Evolutionary conservation across 2,888 invertebrate species (phyloP).

Genomic region (Synergus japonicus): DNA sequence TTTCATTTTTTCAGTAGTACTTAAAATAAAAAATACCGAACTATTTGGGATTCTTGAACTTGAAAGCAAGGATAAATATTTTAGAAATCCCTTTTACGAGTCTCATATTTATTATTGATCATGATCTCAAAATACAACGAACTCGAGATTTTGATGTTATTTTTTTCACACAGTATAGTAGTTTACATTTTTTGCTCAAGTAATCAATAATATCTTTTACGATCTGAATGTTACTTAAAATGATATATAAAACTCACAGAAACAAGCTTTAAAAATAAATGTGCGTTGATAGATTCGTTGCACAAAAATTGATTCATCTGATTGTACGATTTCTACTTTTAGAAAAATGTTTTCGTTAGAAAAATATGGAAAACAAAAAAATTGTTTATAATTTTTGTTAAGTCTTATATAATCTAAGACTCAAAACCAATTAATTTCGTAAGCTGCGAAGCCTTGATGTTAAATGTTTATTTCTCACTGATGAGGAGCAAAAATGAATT

Average conservation of each 20-base stretch:
- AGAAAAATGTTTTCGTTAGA: neutral
- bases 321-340: neutral
- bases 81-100: neutral
- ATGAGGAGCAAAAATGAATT: neutral
- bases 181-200: conserved; percentile 7
- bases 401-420: neutral
- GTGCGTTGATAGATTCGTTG: neutral
- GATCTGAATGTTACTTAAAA: conserved; percentile 8
- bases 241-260: neutral
- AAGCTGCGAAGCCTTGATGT: neutral
- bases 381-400: neutral
- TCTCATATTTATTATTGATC: neutral
- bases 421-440: neutral
- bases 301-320: no score
- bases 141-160: conserved; percentile 2
- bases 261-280: neutral
- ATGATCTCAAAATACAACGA: conserved; percentile 17
- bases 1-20: neutral
- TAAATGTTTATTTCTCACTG: neutral
- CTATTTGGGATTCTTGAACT: neutral
- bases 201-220: conserved; percentile 12
- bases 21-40: neutral
- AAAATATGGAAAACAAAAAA: neutral
- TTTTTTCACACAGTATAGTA: neutral
- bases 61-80: neutral